A percentile compares a stretch with the other conserved stretches of the same genome.
Conservation (phyloP, 2,797 vertebrate species). For the Phyllotis vaccarum region DNA sequence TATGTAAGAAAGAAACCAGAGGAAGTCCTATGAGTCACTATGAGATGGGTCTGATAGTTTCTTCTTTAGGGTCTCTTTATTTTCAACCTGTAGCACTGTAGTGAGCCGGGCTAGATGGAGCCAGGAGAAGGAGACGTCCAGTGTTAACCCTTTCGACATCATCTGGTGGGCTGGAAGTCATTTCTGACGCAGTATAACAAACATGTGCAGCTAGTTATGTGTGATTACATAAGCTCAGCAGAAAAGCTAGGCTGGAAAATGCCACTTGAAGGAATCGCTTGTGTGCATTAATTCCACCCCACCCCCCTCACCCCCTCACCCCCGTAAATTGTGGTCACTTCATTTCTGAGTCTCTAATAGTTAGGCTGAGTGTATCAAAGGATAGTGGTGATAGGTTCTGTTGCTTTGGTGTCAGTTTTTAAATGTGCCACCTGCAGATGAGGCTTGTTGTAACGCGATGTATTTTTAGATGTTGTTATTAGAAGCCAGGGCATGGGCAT, state of each 20-base stretch:
- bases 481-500: constrained; percentile 19
- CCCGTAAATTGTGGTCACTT: constrained; percentile 81
- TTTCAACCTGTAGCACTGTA: background rate
- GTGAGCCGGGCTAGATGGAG: background rate
- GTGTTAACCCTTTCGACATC: constrained; percentile 75
- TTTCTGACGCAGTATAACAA: constrained; percentile 86
- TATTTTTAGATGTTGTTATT: constrained; percentile 76
- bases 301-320: too few species aligned
- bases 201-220: constrained; percentile 88
- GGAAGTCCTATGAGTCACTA: accelerated
- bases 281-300: constrained; percentile 83
- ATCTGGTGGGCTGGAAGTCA: constrained; percentile 81
- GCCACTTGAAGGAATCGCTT: constrained; percentile 86
- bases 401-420: constrained; percentile 84
- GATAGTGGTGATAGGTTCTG: constrained; percentile 78
- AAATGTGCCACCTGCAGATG: constrained; percentile 77
- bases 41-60: background rate
- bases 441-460: constrained; percentile 62
- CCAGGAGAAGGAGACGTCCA: background rate
- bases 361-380: constrained; percentile 82
- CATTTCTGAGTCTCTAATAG: constrained; percentile 85
- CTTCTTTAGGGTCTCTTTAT: background rate
- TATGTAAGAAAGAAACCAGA: accelerated
- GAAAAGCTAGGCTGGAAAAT: constrained; percentile 83
- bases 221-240: constrained; percentile 85